Evolutionary conservation across 2,888 invertebrate genomes (phyloP), one percentile per base, ranked within the genome.

Genomic region (Pantelozetes paolii): DNA sequence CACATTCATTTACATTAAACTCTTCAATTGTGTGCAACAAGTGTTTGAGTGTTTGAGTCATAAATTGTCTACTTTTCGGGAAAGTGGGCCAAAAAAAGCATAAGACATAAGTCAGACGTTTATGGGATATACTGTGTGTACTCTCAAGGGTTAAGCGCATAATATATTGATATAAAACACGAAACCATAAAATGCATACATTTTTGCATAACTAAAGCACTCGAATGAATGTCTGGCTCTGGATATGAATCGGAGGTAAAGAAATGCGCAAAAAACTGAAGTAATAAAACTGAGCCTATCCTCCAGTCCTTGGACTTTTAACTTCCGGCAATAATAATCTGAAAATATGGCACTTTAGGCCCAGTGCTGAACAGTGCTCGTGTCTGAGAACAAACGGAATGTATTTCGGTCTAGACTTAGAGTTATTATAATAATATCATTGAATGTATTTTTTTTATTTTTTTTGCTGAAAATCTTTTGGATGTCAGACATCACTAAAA

Each of bases 251-350:
- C 20, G 36, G 32, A 40, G 36, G 36, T 20, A 40, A 67, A 40
- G 67, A 32, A 40, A 20, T 40, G 15, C 23, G 13, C 23, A 67
- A 67, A 67, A 67, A 57, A 15, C 3, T 9, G 15, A 48, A n/a
- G 26, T 20, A 23, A 57, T 23, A 5, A 13, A 23, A 40, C 11
- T 40, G 23, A 67, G 11, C n/a, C 18, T 20, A 5, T 23, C n/a
- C 40, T 28, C 30, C 13, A 67, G 40, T 18, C 36, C 40, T 40
- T 67, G 67, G 67, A 67, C 67, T 67, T 67, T 67, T 15, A 40
- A 67, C 67, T 67, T 67, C 67, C 67, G 67, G 67, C 40, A 67
- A 67, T 67, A 67, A 67, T 67, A 36, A 67, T 62, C 20, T n/a
- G 11, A 57, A 57, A 8, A 57, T 62, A 62, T 18, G 62, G 62